phyloP scores from a whole-genome alignment of 2,797 vertebrate genomes.

The Ceryle rudis region DNA sequence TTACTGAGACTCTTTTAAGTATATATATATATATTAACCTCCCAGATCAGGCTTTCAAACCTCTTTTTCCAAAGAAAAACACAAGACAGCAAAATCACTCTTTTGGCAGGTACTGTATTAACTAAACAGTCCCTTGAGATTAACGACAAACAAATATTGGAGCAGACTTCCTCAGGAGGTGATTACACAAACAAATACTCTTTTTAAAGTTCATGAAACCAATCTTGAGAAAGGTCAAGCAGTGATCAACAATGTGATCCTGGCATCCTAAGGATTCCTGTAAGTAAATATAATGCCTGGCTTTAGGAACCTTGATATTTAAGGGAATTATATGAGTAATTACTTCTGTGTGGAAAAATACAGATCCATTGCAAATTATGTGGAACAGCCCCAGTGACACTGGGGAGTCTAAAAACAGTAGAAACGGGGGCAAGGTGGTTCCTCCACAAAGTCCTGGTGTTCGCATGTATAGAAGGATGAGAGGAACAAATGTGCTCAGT shows the following conservation, averaged over 20 bases:
- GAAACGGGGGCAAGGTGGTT: neutral
- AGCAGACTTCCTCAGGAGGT: constrained; percentile 52
- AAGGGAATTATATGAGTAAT: constrained; percentile 39
- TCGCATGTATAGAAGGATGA: neutral
- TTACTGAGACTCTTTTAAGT: constrained; percentile 21
- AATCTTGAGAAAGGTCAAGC: constrained; percentile 71
- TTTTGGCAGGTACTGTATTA: constrained; percentile 49
- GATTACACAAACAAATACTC: constrained; percentile 72
- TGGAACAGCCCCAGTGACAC: neutral
- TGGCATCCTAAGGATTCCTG: constrained; percentile 24
- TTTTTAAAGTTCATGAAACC: constrained; percentile 69
- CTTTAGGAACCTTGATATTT: constrained; percentile 46
- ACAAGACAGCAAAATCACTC: constrained; percentile 27
- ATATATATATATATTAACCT: constrained; percentile 31
- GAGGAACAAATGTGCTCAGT: neutral
- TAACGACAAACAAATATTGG: constrained; percentile 58
- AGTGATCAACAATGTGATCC: constrained; percentile 50
- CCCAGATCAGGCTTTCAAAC: constrained; percentile 18
- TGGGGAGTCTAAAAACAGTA: neutral
- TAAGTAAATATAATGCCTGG: constrained; percentile 14
- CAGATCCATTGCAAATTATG: neutral
- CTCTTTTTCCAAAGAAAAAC: constrained; percentile 29
- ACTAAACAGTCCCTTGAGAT: constrained; percentile 56
- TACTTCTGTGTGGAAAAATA: constrained; percentile 23
- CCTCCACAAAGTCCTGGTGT: neutral